phyloP scores from a whole-genome alignment of 2,797 vertebrate genomes.

The Notamacropus eugenii region DNA sequence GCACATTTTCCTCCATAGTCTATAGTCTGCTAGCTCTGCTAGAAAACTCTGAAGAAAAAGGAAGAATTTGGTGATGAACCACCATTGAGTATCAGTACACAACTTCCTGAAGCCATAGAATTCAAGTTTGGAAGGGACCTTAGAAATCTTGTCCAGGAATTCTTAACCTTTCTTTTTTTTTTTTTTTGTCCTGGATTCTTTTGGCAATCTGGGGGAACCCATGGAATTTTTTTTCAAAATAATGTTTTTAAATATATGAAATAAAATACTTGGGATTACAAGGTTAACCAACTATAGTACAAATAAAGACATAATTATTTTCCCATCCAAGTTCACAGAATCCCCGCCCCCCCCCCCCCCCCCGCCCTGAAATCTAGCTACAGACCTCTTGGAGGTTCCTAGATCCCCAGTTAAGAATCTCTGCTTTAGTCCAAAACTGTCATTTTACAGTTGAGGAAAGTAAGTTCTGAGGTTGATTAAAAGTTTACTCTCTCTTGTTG shows the following conservation, averaged over 20 bases:
- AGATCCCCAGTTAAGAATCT: neutral
- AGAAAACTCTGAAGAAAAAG: neutral
- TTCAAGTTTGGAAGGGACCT: neutral
- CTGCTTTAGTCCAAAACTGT: neutral
- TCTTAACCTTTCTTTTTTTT: neutral
- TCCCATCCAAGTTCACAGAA: neutral
- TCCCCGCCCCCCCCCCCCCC: rapidly evolving
- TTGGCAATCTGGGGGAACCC: neutral
- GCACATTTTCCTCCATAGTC: neutral
- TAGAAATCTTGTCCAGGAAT: neutral
- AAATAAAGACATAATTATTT: neutral
- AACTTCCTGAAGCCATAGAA: neutral
- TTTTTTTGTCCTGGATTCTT: neutral
- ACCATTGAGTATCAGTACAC: neutral
- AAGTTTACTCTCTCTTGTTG: neutral
- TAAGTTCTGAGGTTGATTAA: neutral
- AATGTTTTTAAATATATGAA: neutral
- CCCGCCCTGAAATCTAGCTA: neutral
- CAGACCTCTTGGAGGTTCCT: neutral
- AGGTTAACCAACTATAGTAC: neutral
- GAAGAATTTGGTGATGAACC: neutral
- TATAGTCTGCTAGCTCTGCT: neutral
- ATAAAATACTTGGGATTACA: neutral
- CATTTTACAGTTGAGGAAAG: neutral
- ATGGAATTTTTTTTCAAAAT: neutral